Base-by-base conservation (phyloP, 2,797 vertebrate species). In the Notolepis coatsorum region DNA sequence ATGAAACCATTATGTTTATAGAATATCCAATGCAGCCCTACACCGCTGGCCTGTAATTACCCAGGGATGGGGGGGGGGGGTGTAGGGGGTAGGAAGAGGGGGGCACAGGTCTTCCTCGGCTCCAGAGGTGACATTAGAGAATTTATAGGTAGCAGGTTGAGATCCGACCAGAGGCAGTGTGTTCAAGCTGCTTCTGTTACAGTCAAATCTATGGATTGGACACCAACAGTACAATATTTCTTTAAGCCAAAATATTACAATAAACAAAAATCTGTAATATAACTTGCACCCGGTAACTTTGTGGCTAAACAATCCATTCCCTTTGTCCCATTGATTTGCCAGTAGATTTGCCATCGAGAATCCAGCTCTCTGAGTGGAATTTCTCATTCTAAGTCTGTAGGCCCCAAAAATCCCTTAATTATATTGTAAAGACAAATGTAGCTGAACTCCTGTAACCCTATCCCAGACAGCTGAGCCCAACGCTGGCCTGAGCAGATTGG, bases 381-480 rank as follows among this genome's bases (percentile, higher is more conserved):
- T 80, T 73, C 81, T 88, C 84, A 89, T 81, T 78, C 71, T 60
- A 73, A 81, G 59, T 68, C 88, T 65, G 68, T 61, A 71, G 75
- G 82, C 79, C 80, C 77, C 74, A 66, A 84, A 91, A 86, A 86
- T 85, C 82, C 72, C 76, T 86, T 92, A 91, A 91, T 91, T 90
- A 93, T 86, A 88, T 84, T 86, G 87, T 87, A 89, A 89, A 90
- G 89, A 91, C 88, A 89, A 90, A 91, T 89, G 85, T 66, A 79
- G 81, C 62, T 45, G n/a, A 85, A 88, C 78, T 87, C 71, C 77
- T 83, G 84, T 82, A 89, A 91, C 85, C 77, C 54, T 74, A 91
- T 55, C 84, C 80, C 23, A 52, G 48, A 71, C 87, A 90, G 87
- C 86, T 88, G 85, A 89, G 79, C 42, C 49, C 68, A 60, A 68